Conservation (phyloP, 2,113 vertebrate species). For the Nothocercus julius region DNA sequence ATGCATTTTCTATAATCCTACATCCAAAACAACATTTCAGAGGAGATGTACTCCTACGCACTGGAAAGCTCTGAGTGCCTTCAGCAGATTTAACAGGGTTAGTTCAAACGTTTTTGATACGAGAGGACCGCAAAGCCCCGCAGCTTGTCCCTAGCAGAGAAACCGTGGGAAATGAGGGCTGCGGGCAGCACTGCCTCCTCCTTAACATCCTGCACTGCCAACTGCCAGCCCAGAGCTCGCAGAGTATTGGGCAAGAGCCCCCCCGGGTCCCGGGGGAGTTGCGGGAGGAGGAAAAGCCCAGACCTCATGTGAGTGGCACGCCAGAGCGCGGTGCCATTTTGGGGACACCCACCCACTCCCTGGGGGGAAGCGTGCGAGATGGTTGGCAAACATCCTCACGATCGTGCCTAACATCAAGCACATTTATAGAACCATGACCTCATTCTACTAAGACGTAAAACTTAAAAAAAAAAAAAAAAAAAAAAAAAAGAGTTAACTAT, state of each 20-base stretch:
- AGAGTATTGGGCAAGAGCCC: background rate
- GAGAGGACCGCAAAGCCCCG: background rate
- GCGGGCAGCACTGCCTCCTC: background rate
- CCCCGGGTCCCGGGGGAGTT: background rate
- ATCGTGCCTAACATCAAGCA: conserved; percentile 6
- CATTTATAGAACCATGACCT: conserved; percentile 20
- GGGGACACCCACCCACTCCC: background rate
- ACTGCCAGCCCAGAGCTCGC: background rate
- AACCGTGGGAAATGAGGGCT: background rate
- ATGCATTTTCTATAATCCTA: background rate
- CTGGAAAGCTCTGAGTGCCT: background rate
- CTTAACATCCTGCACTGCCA: background rate
- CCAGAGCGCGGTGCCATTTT: accelerated
- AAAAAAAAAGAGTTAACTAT: conserved; percentile 5
- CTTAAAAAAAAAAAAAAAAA: background rate
- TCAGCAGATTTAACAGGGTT: background rate
- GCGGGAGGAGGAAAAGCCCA: background rate
- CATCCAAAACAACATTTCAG: background rate
- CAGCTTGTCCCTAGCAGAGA: background rate
- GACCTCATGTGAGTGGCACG: background rate
- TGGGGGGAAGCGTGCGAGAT: background rate
- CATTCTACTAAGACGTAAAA: conserved; percentile 42
- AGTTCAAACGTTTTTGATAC: background rate
- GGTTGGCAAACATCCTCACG: conserved; percentile 33
- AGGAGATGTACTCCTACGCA: background rate